phyloP scores from a whole-genome alignment of 2,888 invertebrate species.

The Spisula subtruncata region DNA sequence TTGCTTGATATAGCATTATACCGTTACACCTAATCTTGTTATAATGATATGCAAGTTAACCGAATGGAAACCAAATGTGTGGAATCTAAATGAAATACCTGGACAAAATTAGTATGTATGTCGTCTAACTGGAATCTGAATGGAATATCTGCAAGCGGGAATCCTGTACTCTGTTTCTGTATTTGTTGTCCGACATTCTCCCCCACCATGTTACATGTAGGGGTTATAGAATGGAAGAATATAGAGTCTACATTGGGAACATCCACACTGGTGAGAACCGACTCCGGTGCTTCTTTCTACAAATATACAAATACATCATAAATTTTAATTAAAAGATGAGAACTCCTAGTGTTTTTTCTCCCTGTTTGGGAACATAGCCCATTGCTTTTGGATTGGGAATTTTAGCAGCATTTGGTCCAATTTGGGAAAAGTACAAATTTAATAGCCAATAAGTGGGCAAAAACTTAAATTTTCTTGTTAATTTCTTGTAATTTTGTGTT shows the following conservation, averaged over 20 bases:
- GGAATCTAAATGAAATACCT: constrained; percentile 89
- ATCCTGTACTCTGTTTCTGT: constrained; percentile 74
- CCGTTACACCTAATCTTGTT: too few relatives aligned
- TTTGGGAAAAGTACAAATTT: too few relatives aligned
- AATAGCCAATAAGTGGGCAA: too few relatives aligned
- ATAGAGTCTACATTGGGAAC: constrained; percentile 93
- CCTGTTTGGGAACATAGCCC: background rate
- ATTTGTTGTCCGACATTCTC: constrained; percentile 61
- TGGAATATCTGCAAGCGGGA: constrained; percentile 90
- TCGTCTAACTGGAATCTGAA: constrained; percentile 93
- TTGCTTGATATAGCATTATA: too few relatives aligned
- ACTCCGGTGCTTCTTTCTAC: constrained; percentile 91
- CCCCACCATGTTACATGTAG: constrained; percentile 78
- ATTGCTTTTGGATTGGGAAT: too few relatives aligned
- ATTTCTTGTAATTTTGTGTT: too few relatives aligned
- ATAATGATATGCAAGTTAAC: too few relatives aligned
- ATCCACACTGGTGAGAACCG: constrained; percentile 92
- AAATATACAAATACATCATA: background rate
- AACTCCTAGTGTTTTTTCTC: background rate
- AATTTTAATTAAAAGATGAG: too few relatives aligned
- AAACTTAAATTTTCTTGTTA: too few relatives aligned
- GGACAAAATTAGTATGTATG: constrained; percentile 94
- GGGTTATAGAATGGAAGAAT: constrained; percentile 89
- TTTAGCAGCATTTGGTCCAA: too few relatives aligned
- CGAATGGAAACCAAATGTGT: background rate